phyloP scores from a whole-genome alignment of 2,797 vertebrate species.

The Malacoraja senta region DNA sequence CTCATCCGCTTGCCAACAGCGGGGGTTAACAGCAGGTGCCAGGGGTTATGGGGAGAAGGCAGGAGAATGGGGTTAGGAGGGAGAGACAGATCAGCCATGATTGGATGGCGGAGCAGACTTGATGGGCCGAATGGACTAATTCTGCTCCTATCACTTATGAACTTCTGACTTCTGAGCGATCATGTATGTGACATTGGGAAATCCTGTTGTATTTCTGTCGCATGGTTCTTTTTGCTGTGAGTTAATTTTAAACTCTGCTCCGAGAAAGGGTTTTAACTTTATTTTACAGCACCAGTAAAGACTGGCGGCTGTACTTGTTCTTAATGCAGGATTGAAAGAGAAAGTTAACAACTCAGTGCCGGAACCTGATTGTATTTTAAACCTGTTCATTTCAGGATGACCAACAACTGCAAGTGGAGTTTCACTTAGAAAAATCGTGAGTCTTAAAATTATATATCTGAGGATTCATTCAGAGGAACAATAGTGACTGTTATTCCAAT shows the following conservation, averaged over 20 bases:
- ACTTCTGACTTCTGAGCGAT: too few relatives aligned
- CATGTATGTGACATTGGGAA: background rate
- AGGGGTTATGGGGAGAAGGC: too few relatives aligned
- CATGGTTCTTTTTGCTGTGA: background rate
- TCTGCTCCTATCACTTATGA: too few relatives aligned
- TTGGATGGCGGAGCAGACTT: too few relatives aligned
- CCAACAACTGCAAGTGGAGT: conserved; percentile 62
- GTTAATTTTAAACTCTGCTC: background rate
- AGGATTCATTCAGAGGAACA: background rate
- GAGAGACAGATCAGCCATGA: too few relatives aligned
- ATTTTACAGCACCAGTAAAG: too few relatives aligned
- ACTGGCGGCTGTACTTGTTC: background rate
- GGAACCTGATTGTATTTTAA: conserved; percentile 10
- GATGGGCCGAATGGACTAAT: too few relatives aligned
- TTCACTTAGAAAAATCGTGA: conserved; percentile 60
- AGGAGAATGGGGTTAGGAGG: too few relatives aligned
- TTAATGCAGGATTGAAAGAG: background rate
- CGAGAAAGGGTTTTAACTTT: background rate
- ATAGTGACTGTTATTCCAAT: background rate
- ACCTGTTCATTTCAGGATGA: conserved; percentile 47
- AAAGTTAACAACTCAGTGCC: background rate
- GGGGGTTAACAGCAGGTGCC: too few relatives aligned
- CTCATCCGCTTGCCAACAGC: too few relatives aligned
- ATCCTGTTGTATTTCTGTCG: background rate
- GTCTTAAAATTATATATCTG: background rate